phyloP scores from a whole-genome alignment of 2,797 vertebrate species.

The Brotogeris chrysoptera region DNA sequence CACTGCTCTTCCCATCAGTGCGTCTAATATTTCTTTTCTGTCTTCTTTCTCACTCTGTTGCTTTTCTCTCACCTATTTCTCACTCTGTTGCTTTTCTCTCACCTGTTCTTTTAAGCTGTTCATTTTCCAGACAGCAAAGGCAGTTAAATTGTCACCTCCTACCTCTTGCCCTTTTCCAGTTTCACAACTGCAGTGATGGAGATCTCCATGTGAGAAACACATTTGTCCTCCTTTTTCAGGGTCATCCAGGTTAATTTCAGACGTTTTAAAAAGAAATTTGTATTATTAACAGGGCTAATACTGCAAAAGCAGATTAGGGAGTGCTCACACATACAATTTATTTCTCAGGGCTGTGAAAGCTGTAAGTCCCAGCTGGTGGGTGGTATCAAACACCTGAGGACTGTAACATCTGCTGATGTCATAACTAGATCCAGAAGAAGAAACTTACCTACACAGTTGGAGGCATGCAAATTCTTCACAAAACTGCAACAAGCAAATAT shows the following conservation, averaged over 20 bases:
- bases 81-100: neutral
- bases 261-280: neutral
- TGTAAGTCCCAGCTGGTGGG: neutral
- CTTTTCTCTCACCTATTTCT: neutral
- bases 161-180: neutral
- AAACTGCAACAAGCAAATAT: neutral
- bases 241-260: neutral
- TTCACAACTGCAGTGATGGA: neutral
- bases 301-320: neutral
- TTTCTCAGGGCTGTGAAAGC: neutral
- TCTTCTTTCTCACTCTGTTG: neutral
- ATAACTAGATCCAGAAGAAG: neutral
- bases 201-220: neutral
- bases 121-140: slow-evolving; percentile 9
- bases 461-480: neutral
- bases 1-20: neutral
- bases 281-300: neutral
- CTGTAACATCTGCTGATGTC: neutral
- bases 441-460: neutral
- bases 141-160: neutral
- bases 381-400: neutral
- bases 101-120: neutral
- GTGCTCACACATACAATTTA: neutral
- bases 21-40: neutral
- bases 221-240: neutral